phyloP scores from a whole-genome alignment of 2,888 invertebrate genomes.

The Cerastis rubricosa region DNA sequence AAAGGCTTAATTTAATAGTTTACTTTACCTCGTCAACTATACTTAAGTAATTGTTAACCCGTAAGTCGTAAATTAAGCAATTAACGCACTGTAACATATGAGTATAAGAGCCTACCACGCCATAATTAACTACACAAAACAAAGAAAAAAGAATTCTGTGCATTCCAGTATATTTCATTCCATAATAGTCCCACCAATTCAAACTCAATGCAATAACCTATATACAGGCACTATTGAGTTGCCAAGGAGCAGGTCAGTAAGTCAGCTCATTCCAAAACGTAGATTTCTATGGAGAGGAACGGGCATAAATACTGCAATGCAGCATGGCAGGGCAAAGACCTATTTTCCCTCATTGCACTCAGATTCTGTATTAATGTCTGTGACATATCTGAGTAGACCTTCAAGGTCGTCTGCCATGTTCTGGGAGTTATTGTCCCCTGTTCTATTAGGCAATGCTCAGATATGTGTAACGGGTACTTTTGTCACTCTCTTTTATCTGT shows the following conservation, averaged over 20 bases:
- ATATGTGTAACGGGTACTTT: neutral
- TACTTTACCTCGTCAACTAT: neutral
- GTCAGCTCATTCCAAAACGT: neutral
- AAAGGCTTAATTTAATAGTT: neutral
- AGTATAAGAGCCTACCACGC: neutral
- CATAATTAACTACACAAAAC: neutral
- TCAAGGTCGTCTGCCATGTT: neutral
- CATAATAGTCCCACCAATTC: neutral
- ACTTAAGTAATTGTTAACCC: neutral
- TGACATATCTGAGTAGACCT: neutral
- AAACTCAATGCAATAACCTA: neutral
- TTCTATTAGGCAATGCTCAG: neutral
- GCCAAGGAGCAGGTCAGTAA: neutral
- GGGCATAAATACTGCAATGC: neutral
- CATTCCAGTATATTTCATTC: too few species aligned
- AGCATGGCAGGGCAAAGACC: neutral
- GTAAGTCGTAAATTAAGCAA: neutral
- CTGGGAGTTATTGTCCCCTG: neutral
- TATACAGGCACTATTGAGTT: neutral
- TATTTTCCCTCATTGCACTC: neutral
- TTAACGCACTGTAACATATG: neutral
- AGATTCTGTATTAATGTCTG: neutral
- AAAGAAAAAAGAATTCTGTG: neutral
- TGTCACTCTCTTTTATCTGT: neutral
- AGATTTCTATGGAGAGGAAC: neutral